Conservation (phyloP, 2,888 invertebrate genomes). For the Euplexia lucipara region DNA sequence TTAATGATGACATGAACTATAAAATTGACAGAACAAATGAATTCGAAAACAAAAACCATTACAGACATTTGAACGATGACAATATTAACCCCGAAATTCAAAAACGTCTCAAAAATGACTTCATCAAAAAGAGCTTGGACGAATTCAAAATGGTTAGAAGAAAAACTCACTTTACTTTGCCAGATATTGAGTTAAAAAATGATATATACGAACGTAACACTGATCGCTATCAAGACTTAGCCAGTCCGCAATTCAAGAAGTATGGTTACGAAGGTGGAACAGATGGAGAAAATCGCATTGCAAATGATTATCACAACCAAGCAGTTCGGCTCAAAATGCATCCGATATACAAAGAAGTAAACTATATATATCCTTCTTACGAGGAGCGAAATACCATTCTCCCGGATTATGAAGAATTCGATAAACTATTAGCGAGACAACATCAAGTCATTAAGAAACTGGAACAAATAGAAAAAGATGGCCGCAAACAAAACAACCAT, state of each 20-base stretch:
- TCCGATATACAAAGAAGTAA: neutral
- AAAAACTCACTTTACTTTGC: constrained; percentile 63
- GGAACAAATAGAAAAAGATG: constrained; percentile 34
- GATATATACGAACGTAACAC: neutral
- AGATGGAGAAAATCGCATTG: neutral
- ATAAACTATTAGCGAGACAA: constrained; percentile 55
- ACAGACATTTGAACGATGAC: neutral
- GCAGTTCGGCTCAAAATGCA: neutral
- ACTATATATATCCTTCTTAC: neutral
- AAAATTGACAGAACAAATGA: constrained; percentile 9
- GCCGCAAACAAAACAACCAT: neutral
- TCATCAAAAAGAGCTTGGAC: constrained; percentile 63
- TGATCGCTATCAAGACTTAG: neutral
- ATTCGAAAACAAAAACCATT: neutral
- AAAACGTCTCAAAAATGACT: constrained; percentile 18
- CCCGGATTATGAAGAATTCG: neutral
- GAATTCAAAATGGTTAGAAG: constrained; percentile 65
- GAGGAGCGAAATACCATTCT: neutral
- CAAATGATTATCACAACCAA: neutral
- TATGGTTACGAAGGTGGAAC: neutral
- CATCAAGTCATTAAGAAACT: constrained; percentile 63
- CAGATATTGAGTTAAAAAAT: constrained; percentile 13
- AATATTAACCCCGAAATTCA: constrained; percentile 27
- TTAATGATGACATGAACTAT: neutral
- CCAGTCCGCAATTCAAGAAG: neutral